Conservation (phyloP, 2,113 vertebrate species). For the Carassius auratus region DNA sequence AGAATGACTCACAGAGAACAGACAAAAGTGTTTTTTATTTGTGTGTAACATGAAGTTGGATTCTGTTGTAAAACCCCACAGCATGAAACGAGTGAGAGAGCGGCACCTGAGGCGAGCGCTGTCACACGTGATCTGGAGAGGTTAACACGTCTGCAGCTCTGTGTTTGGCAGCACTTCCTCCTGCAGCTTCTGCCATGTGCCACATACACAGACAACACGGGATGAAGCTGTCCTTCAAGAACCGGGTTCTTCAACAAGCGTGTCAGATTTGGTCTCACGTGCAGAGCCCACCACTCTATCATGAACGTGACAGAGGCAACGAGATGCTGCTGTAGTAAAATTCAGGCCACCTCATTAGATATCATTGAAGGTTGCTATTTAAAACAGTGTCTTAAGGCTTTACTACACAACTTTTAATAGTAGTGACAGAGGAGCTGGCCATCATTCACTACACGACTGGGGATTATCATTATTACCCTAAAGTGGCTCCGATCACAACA, state of each 20-base stretch:
- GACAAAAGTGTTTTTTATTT: neutral
- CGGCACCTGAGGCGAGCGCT: neutral
- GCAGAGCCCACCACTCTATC: neutral
- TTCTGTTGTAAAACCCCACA: neutral
- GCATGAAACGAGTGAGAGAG: neutral
- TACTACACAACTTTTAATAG: too few relatives aligned
- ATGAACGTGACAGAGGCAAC: neutral
- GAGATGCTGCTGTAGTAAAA: neutral
- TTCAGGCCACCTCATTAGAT: neutral
- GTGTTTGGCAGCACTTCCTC: neutral
- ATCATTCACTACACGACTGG: too few relatives aligned
- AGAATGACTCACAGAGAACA: neutral
- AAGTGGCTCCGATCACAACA: too few relatives aligned
- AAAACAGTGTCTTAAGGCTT: neutral
- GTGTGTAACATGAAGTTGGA: neutral
- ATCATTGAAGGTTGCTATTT: neutral
- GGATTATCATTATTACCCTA: too few relatives aligned
- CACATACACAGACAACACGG: neutral
- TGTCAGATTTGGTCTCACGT: conserved; percentile 5
- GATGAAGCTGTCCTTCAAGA: neutral
- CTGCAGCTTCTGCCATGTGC: neutral
- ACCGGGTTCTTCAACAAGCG: neutral
- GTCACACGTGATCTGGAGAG: neutral
- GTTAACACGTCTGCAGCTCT: neutral
- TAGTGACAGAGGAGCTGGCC: too few relatives aligned